phyloP scores from a whole-genome alignment of 2,888 invertebrate species.

The Xiphydria camelus region DNA sequence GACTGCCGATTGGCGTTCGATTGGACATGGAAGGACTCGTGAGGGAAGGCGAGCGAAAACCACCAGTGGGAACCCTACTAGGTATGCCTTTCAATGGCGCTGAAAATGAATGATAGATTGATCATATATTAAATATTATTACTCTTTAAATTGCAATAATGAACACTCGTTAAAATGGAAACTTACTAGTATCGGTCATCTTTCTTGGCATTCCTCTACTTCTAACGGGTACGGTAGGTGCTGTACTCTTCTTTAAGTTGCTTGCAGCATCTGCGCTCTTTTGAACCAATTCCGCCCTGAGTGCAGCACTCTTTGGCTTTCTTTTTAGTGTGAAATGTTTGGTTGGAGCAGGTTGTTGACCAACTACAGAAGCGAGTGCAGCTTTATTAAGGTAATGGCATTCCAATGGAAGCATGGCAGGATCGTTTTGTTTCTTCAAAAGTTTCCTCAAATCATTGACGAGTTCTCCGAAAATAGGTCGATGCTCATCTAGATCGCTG shows the following conservation, averaged over 20 bases:
- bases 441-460: slow-evolving; percentile 81
- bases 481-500: slow-evolving; percentile 84
- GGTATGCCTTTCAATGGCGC: slow-evolving; percentile 93
- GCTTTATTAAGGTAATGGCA: slow-evolving; percentile 95
- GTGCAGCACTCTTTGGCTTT: slow-evolving; percentile 91
- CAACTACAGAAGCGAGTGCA: slow-evolving; percentile 85
- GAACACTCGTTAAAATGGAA: slow-evolving; percentile 1
- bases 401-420: slow-evolving; percentile 89
- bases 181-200: slow-evolving; percentile 92
- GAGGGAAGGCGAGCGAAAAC: slow-evolving; percentile 64
- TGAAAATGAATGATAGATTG: slow-evolving; percentile 49
- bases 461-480: slow-evolving; percentile 88
- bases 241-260: slow-evolving; percentile 84
- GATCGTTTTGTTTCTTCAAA: slow-evolving; percentile 81
- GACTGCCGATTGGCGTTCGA: slow-evolving; percentile 65
- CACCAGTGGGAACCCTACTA: slow-evolving; percentile 73
- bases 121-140: slow-evolving; percentile 3
- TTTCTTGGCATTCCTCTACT: slow-evolving; percentile 80
- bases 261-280: slow-evolving; percentile 90
- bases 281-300: slow-evolving; percentile 86
- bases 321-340: slow-evolving; percentile 93
- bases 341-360: slow-evolving; percentile 78
- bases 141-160: not conserved
- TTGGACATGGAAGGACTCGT: slow-evolving; percentile 60
- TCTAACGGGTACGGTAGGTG: slow-evolving; percentile 78